Conservation (phyloP, 2,113 vertebrate species). For the Rhizomys pruinosus region DNA sequence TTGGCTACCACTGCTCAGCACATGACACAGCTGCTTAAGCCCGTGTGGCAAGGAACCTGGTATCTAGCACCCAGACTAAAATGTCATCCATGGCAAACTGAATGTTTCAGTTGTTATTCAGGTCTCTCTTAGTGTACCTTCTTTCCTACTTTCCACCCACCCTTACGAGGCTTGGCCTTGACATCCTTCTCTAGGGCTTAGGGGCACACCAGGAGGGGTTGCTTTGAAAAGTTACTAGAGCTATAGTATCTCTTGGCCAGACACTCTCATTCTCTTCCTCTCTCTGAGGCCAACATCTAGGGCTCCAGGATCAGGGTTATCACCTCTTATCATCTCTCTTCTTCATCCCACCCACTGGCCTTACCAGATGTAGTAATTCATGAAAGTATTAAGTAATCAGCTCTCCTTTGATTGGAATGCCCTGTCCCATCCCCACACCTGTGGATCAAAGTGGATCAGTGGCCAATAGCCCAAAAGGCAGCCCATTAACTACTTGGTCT, state of each 20-base stretch:
- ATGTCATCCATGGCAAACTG: neutral
- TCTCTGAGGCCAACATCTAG: neutral
- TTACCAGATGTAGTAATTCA: slow-evolving; percentile 53
- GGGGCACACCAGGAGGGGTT: slow-evolving; percentile 1
- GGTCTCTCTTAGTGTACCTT: slow-evolving; percentile 26
- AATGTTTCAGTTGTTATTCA: slow-evolving; percentile 27
- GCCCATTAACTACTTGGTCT: slow-evolving; percentile 46
- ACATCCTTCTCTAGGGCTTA: neutral
- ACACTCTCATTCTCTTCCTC: neutral
- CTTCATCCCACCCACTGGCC: slow-evolving; percentile 7
- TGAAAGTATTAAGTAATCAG: slow-evolving; percentile 48
- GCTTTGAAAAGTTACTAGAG: slow-evolving; percentile 15
- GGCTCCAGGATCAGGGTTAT: slow-evolving; percentile 40
- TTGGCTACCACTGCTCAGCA: slow-evolving; percentile 49
- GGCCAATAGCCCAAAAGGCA: slow-evolving; percentile 14
- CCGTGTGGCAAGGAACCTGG: neutral
- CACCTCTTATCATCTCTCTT: neutral
- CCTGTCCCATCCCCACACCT: neutral
- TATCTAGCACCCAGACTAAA: slow-evolving; percentile 8
- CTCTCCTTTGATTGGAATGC: slow-evolving; percentile 29
- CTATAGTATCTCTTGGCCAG: slow-evolving; percentile 47
- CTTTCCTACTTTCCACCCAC: slow-evolving; percentile 36
- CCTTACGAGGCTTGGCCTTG: neutral
- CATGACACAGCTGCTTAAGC: slow-evolving; percentile 7
- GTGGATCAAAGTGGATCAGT: slow-evolving; percentile 40